A percentile compares a stretch with the other conserved stretches of the same genome.
Conservation (phyloP, 2,888 invertebrate genomes). For the Parnassius glacialis region DNA sequence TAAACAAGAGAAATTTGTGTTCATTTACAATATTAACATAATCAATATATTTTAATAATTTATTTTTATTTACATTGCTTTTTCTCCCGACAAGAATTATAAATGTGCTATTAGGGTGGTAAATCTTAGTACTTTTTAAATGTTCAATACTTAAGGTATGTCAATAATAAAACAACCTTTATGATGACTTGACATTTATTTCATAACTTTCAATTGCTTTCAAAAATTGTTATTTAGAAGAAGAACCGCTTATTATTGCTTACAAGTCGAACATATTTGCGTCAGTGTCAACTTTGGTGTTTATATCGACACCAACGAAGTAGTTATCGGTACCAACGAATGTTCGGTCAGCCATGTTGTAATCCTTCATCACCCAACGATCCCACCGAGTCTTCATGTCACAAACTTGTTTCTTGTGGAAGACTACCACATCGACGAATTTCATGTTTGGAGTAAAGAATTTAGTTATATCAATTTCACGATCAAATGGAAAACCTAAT, state of each 20-base stretch:
- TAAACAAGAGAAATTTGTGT: no score
- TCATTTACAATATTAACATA: no score
- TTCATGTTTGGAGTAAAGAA: conserved; percentile 85
- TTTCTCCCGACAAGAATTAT: no score
- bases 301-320: conserved; percentile 53
- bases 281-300: conserved; percentile 36
- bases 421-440: conserved; percentile 84
- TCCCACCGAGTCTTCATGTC: conserved; percentile 72
- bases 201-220: neutral
- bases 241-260: conserved; percentile 4
- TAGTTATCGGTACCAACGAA: conserved; percentile 52
- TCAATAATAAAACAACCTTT: neutral
- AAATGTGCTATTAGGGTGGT: neutral
- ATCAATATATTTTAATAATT: neutral
- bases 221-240: neutral
- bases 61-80: neutral
- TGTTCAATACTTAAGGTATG: conserved; percentile 3
- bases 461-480: conserved; percentile 78
- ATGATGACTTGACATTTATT: neutral
- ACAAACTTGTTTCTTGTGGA: conserved; percentile 78
- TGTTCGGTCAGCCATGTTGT: conserved; percentile 49
- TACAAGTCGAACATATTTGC: conserved; percentile 35
- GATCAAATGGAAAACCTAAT: conserved; percentile 88
- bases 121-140: conserved; percentile 1
- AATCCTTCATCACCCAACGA: conserved; percentile 59